Evolutionary conservation across 2,797 vertebrate genomes (phyloP), one percentile per base, ranked within the genome.

Genomic region (Phylloscopus collybita): DNA sequence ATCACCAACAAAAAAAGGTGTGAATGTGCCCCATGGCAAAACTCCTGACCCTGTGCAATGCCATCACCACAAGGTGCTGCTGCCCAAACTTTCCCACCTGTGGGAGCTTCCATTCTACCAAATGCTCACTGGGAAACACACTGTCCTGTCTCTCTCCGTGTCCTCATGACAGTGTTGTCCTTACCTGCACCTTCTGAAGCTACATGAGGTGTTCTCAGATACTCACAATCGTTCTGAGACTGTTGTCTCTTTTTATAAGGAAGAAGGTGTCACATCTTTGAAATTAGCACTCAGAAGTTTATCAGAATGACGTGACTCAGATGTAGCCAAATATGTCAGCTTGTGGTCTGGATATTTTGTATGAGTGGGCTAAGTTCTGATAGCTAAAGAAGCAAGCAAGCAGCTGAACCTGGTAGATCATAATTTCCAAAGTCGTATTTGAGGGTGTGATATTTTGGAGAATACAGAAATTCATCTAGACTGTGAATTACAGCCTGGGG

Each of bases 71-170:
- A 53, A 20, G 29, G 14, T 64, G 54, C 36, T 71, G 3, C 17
- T 53, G 40, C n/a, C 9, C 18, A 23, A 25, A 59, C 22, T 17
- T 30, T 50, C 44, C 34, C 34, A 2, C 18, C 4, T 1, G 4
- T 5, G 5, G 23, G 16, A 64, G 38, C 40, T 76, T 71, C 8
- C 1, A 1, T 29, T 34, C 19, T 59, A 13, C 44, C 34, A 22
- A 25, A 42, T 40, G 29, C 32, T 80, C 6, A 0, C 49, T 56
- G 32, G 40, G 6, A 73, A 54, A 20, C 6, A 5, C 1, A 0
- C 13, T 26, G 38, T 67, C 53, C 71, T 50, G 0, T 60, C 49
- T 71, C n/a, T 80, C 10, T 61, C 2, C 53, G 7, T 32, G 12
- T 47, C 7, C 47, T 42, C 44, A 16, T 49, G 34, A 8, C 49